Evolutionary conservation across 2,888 invertebrate species (phyloP).

Genomic region (Phrixothrix hirtus): DNA sequence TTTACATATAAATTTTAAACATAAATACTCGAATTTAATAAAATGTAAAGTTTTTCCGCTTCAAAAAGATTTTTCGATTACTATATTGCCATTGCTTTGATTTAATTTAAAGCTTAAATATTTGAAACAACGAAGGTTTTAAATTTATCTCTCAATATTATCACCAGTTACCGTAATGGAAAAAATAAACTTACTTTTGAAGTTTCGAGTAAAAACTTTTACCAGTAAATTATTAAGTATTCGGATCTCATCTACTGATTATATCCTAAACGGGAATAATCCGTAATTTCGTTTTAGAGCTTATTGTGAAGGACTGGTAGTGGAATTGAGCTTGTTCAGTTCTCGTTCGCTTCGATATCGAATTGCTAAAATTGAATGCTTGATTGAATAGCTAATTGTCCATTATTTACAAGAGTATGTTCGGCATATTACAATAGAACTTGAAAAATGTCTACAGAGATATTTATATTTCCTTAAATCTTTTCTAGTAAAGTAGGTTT

Average conservation of each 20-base stretch:
- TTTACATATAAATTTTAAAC: too few relatives aligned
- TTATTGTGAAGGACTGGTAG: neutral
- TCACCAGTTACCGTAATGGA: neutral
- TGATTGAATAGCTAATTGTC: conserved; percentile 14
- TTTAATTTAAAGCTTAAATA: too few relatives aligned
- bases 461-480: conserved; percentile 8
- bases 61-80: too few relatives aligned
- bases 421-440: conserved; percentile 7
- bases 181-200: conserved; percentile 5
- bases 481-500: conserved; percentile 7
- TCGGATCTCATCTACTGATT: neutral
- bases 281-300: neutral
- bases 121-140: neutral
- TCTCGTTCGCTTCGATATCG: conserved; percentile 11
- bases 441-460: conserved; percentile 2
- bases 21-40: too few relatives aligned
- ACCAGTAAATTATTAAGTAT: neutral
- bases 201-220: neutral
- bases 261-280: neutral
- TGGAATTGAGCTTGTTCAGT: neutral
- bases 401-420: conserved; percentile 10
- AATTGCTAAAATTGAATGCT: conserved; percentile 14
- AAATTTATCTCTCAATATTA: neutral
- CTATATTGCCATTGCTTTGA: too few relatives aligned
- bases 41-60: too few relatives aligned